Base-by-base conservation (phyloP, 2,888 invertebrate species). In the Augiades crinisus region DNA sequence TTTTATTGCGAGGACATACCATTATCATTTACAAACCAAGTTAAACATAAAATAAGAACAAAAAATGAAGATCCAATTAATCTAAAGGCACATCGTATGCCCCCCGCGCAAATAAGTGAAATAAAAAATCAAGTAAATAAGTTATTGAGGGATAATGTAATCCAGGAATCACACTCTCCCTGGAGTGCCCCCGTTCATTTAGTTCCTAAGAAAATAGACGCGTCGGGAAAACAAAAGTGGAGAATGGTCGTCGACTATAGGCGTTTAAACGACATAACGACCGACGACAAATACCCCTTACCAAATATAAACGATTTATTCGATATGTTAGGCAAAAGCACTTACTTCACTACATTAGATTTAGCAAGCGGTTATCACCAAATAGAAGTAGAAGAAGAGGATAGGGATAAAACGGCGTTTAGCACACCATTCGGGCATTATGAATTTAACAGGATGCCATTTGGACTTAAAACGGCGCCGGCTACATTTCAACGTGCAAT, bases 401-500 rank as follows among this genome's bases (percentile, higher is more conserved):
- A 44, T 12, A 57, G 31, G 31, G 10, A 21, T 0, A 65, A 67
- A 55, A 68, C 62, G 5, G 65, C 63, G 0, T 67, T 67, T 21
- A 57, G 34, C 2, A 65, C 63, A 2, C 59, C 51, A 4, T 47
- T 12, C 0, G 64, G 63, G 0, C 65, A 67, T 12, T 68, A 47
- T 17, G 64, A 67, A 53, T 68, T 67, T 12, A 19, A 30, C 0
- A 36, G 65, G 5, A 65, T 65, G 62, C 66, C 64, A 0, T 67
- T 70, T 40, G 66, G 65, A 0, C 22, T 67, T 10, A 61, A 58
- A 31, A 61, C 54, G 0, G 77, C 79, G 1, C 80, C 81, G 0
- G 68, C 70, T 1, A 76, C 77, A 0, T 78, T 81, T 45, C 78
- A 78, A 59, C 43, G 75, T 3, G 52, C 72, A 0, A 79, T 79